Evolutionary conservation across 2,113 vertebrate genomes (phyloP).

Genomic region (Noturus placidus): DNA sequence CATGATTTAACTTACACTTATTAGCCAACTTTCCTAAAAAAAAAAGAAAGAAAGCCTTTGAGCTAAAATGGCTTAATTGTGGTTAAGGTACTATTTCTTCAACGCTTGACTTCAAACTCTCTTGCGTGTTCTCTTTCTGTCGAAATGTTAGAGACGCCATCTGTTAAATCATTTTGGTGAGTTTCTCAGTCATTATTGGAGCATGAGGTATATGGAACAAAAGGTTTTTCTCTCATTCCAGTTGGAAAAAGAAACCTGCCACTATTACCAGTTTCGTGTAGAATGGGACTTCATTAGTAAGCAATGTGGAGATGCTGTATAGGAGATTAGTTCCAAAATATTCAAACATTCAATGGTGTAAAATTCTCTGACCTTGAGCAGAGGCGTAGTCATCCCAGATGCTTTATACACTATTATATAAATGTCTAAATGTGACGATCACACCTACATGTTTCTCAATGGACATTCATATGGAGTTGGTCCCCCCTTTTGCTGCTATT

Average conservation of each 20-base stretch:
- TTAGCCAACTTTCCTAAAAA: background rate
- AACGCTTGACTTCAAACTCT: background rate
- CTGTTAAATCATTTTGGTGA: conserved; percentile 46
- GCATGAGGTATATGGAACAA: conserved; percentile 3
- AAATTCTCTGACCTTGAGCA: background rate
- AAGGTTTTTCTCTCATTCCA: conserved; percentile 26
- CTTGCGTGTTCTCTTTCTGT: background rate
- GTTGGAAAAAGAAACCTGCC: conserved; percentile 7
- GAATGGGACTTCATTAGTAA: background rate
- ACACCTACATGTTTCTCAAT: background rate
- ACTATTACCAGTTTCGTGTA: background rate
- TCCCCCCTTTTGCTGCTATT: background rate
- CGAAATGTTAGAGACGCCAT: conserved; percentile 11
- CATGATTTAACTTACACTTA: background rate
- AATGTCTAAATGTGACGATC: background rate
- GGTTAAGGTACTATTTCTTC: background rate
- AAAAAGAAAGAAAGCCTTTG: background rate
- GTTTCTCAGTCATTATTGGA: conserved; percentile 26
- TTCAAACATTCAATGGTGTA: background rate
- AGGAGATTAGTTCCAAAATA: background rate
- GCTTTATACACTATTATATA: background rate
- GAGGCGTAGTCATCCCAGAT: background rate
- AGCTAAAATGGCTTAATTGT: background rate
- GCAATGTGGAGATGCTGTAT: background rate
- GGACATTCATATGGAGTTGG: background rate